Percentiles rank a stretch among this genome's conserved stretches.
Conservation (phyloP, 2,888 invertebrate species). For the Agrochola litura region DNA sequence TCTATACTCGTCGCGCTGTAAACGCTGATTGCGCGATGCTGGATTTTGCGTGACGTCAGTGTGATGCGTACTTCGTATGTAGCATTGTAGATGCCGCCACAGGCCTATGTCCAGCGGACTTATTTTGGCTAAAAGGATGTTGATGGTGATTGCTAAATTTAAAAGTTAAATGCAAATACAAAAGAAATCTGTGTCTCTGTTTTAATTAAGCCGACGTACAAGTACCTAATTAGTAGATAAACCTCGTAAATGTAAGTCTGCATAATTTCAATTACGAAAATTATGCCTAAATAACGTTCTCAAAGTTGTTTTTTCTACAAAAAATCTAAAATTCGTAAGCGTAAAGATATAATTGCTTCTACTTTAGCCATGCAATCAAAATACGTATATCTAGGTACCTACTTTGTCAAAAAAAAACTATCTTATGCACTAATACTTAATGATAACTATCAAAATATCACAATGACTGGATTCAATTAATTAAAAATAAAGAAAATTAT, state of each 20-base stretch:
- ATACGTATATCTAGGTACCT: background rate
- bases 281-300: background rate
- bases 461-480: constrained; percentile 7
- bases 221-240: background rate
- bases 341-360: constrained; percentile 40
- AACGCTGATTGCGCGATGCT: too few relatives aligned
- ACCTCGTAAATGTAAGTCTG: too few relatives aligned
- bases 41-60: too few relatives aligned
- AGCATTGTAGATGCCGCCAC: too few relatives aligned
- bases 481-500: constrained; percentile 4
- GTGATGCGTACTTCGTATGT: too few relatives aligned
- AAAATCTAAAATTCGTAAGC: constrained; percentile 16
- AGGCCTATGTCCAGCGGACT: background rate
- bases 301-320: background rate
- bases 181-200: too few relatives aligned
- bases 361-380: constrained; percentile 18
- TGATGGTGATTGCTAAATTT: background rate
- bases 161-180: too few relatives aligned
- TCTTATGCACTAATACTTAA: background rate
- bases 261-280: background rate
- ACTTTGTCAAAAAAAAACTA: constrained; percentile 6
- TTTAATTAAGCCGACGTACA: background rate
- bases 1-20: too few relatives aligned
- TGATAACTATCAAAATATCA: background rate
- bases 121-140: background rate